Evolutionary conservation across 2,113 vertebrate species (phyloP).

Genomic region (Noctilio leporinus): DNA sequence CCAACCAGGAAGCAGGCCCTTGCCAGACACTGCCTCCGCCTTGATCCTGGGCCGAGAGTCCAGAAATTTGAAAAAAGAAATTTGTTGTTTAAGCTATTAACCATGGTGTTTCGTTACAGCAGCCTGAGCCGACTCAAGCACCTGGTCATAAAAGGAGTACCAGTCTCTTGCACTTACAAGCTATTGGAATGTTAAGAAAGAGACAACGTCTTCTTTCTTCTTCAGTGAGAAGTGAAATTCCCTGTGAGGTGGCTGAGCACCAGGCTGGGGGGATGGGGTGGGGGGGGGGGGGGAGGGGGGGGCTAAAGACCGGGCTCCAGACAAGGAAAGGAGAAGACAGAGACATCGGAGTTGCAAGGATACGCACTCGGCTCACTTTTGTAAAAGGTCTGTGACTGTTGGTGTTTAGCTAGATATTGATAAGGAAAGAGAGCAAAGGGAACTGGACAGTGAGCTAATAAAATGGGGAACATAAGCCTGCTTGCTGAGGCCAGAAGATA

Average conservation of each 20-base stretch:
- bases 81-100: not conserved
- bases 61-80: not conserved
- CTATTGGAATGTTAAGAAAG: not conserved
- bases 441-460: no score
- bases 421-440: no score
- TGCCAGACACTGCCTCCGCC: not conserved
- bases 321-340: not conserved
- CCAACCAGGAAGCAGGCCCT: not conserved
- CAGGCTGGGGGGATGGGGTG: no score
- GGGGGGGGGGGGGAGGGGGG: no score
- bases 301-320: rapidly evolving
- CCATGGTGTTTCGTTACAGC: not conserved
- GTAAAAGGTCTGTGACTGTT: not conserved
- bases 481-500: no score
- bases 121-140: not conserved
- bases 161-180: not conserved
- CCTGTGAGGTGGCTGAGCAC: not conserved
- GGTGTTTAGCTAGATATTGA: no score
- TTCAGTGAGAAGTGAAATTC: not conserved
- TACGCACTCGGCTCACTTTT: not conserved
- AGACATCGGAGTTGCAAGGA: not conserved
- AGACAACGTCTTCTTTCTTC: not conserved
- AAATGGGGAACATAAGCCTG: no score
- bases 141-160: not conserved
- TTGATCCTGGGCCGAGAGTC: not conserved